Evolutionary conservation across 2,888 invertebrate species (phyloP).

Genomic region (Deroplatys truncata): DNA sequence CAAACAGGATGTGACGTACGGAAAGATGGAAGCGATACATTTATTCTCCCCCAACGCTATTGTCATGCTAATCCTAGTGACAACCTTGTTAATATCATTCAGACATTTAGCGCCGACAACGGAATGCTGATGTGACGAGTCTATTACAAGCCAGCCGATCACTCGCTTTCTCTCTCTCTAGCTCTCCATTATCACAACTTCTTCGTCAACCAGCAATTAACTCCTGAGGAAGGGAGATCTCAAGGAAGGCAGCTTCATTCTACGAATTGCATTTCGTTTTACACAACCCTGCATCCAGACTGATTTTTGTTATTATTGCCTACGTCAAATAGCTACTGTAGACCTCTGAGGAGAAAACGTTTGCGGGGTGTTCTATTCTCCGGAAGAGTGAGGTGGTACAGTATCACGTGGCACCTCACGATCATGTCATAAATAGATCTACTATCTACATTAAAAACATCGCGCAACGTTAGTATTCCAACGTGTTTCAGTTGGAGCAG

Average conservation of each 20-base stretch:
- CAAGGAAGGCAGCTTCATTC: background rate
- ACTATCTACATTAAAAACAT: no score
- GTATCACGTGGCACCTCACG: no score
- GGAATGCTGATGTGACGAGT: background rate
- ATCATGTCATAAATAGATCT: no score
- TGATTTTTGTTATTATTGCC: background rate
- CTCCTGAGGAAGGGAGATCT: background rate
- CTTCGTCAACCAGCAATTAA: background rate
- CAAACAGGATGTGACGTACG: constrained; percentile 15
- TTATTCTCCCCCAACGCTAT: constrained; percentile 10
- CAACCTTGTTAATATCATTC: constrained; percentile 10
- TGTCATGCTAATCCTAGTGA: constrained; percentile 13
- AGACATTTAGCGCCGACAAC: background rate
- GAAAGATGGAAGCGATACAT: constrained; percentile 16
- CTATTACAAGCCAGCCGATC: background rate
- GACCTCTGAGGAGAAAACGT: no score
- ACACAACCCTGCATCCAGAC: background rate
- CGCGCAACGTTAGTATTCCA: no score
- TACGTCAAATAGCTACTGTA: no score
- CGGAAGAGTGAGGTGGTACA: no score
- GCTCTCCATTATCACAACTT: background rate
- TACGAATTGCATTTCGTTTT: no score
- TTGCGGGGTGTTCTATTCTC: no score
- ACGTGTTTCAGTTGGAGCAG: no score
- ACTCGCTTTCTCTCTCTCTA: background rate